A percentile compares a stretch with the other conserved stretches of the same genome.
These are phyloP conservation scores for Ptychobarbus kaznakovi DNA, from an alignment of 2,797 vertebrate genomes.

Conservation along the genomic window DNA sequence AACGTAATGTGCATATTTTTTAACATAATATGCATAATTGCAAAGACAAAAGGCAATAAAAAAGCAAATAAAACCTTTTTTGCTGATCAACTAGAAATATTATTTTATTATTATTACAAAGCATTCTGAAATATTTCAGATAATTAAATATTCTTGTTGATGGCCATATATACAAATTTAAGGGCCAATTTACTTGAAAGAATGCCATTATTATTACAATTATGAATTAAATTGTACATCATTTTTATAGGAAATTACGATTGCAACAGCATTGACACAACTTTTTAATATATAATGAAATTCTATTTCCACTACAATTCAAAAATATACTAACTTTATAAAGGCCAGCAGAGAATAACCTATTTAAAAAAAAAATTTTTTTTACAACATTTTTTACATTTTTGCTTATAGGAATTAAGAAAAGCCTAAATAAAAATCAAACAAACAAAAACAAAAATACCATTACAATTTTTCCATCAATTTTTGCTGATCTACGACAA, in stretches of 20 bases:
- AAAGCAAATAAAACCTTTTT: no score
- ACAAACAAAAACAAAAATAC: neutral
- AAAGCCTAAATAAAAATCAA: neutral
- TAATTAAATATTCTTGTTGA: neutral
- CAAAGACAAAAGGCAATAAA: neutral
- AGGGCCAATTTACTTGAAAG: no score
- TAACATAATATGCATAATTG: neutral
- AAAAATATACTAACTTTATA: neutral
- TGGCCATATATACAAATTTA: no score
- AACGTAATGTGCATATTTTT: no score
- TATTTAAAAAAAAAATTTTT: no score
- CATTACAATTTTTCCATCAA: fast-evolving
- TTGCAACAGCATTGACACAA: neutral
- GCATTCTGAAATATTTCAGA: neutral
- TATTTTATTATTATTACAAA: neutral
- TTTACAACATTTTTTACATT: no score
- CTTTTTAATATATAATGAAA: no score
- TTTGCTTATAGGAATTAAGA: neutral
- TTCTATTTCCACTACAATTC: neutral
- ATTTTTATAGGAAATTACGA: neutral
- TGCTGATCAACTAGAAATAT: no score
- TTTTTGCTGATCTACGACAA: neutral
- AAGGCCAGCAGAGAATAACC: no score
- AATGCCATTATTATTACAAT: no score
- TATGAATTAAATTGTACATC: no score